Conservation (phyloP, 1,140 invertebrate genomes). For the Pteromalus puparum region DNA sequence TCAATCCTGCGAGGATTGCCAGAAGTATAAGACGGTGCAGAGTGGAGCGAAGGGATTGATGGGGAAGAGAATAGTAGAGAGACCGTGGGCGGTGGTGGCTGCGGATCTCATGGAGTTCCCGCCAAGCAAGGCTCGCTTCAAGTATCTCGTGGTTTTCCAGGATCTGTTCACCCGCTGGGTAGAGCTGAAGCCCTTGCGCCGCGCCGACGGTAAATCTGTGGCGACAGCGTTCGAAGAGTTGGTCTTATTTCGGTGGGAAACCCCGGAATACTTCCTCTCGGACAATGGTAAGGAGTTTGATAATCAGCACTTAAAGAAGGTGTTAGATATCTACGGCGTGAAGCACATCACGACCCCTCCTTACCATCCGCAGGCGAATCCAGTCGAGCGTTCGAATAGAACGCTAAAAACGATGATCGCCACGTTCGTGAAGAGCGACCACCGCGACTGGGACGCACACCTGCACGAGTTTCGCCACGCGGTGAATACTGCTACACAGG, state of each 20-base stretch:
- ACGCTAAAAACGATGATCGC: slow-evolving; percentile 68
- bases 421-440: slow-evolving; percentile 63
- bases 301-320: slow-evolving; percentile 21
- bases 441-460: slow-evolving; percentile 63
- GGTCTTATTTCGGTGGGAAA: background rate
- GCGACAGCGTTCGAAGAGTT: background rate
- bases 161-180: slow-evolving; percentile 61
- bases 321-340: slow-evolving; percentile 51
- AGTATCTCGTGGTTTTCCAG: slow-evolving; percentile 58
- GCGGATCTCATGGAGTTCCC: too few relatives aligned
- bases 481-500: background rate
- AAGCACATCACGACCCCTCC: slow-evolving; percentile 59
- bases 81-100: background rate
- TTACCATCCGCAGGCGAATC: slow-evolving; percentile 71
- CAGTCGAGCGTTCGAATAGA: slow-evolving; percentile 69
- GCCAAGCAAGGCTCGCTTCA: too few relatives aligned
- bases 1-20: slow-evolving; percentile 32
- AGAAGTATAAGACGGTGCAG: slow-evolving; percentile 24
- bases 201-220: background rate
- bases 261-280: slow-evolving; percentile 2
- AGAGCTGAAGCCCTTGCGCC: background rate
- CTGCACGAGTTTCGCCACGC: slow-evolving; percentile 52
- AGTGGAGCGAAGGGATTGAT: slow-evolving; percentile 26
- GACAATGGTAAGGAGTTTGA: slow-evolving; percentile 40
- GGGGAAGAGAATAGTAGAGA: background rate